These are phyloP conservation scores for Clunio marinus DNA, from an alignment of 2,888 invertebrate species.

Conservation along the genomic window DNA sequence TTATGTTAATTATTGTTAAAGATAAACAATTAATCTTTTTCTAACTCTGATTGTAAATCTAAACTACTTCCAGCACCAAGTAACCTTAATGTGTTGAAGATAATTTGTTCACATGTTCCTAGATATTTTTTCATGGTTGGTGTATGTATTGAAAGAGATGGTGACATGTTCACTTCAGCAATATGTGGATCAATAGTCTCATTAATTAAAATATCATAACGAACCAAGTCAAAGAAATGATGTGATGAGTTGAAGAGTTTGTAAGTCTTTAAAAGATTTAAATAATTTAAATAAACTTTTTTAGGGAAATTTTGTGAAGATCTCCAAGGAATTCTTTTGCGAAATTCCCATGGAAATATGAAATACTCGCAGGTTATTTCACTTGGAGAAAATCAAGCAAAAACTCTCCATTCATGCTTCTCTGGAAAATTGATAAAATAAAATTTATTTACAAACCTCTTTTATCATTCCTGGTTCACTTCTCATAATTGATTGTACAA, in stretches of 20 bases:
- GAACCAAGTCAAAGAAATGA: slow-evolving; percentile 80
- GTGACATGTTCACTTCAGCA: slow-evolving; percentile 91
- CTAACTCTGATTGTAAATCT: neutral
- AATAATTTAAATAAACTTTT: neutral
- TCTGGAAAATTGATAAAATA: no score
- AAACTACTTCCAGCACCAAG: slow-evolving; percentile 53
- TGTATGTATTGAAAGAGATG: slow-evolving; percentile 62
- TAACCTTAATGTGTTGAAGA: slow-evolving; percentile 73
- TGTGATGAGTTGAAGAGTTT: neutral
- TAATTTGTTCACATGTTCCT: slow-evolving; percentile 86
- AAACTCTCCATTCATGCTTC: no score
- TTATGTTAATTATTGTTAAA: neutral
- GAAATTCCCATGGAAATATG: neutral
- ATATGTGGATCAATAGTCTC: slow-evolving; percentile 74
- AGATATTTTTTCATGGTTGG: slow-evolving; percentile 70
- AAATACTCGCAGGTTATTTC: no score
- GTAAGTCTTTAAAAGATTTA: neutral
- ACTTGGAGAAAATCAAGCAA: no score
- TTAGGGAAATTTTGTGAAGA: neutral
- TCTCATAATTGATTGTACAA: neutral
- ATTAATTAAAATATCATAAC: slow-evolving; percentile 84
- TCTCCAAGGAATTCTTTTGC: neutral
- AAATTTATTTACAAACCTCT: neutral
- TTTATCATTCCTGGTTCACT: neutral
- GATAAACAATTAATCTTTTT: neutral